phyloP scores from a whole-genome alignment of 2,797 vertebrate species.

The Atherinosoma microstoma region DNA sequence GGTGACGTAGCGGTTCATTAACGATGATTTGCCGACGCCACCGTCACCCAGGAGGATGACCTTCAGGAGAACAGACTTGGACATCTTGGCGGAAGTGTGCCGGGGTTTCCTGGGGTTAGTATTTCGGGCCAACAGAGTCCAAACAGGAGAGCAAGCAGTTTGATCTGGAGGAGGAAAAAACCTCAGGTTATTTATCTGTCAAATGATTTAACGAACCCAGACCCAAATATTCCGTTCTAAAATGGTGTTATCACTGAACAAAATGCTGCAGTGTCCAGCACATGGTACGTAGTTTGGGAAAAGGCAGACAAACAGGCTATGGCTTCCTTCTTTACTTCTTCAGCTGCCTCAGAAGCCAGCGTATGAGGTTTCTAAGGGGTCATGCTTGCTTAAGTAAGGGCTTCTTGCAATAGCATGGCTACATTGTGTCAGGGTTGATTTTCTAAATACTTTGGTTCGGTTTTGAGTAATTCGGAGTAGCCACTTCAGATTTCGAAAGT shows the following conservation, averaged over 20 bases:
- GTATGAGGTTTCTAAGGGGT: background rate
- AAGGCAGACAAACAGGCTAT: no score
- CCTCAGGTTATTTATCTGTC: background rate
- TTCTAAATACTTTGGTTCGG: no score
- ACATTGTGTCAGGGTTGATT: no score
- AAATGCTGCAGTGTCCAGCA: background rate
- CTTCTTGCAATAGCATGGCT: no score
- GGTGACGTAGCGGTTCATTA: constrained; percentile 97
- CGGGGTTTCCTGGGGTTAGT: rapidly evolving
- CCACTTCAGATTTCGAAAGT: no score
- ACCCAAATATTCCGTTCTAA: background rate
- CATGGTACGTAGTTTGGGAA: no score
- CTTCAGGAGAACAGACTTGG: constrained; percentile 93
- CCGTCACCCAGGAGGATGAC: constrained; percentile 96
- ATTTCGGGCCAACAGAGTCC: background rate
- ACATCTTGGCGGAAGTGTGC: constrained; percentile 73
- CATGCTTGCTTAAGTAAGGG: no score
- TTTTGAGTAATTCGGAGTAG: no score
- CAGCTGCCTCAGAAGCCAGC: no score
- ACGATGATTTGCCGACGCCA: constrained; percentile 96
- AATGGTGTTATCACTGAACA: background rate
- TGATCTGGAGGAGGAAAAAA: constrained; percentile 23
- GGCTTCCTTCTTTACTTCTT: no score
- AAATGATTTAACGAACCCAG: background rate
- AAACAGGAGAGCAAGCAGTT: background rate